These are phyloP conservation scores for Drosophila lini DNA, from an alignment of 1,140 invertebrate genomes.

Conservation along the genomic window DNA sequence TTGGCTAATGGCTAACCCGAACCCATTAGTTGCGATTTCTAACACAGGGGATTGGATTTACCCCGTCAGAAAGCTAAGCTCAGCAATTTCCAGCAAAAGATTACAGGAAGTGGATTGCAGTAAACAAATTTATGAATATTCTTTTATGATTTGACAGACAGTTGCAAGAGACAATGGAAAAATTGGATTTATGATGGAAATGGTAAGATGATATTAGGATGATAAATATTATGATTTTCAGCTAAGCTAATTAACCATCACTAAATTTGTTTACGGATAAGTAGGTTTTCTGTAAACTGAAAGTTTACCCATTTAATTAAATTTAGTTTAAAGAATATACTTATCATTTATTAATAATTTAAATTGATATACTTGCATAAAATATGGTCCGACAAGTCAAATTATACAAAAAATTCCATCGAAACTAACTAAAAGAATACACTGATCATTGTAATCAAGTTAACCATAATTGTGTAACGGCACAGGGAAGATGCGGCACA, in stretches of 20 bases:
- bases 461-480: not conserved
- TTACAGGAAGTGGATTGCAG: conserved; percentile 17
- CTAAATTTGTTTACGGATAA: no score
- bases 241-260: no score
- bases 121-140: conserved; percentile 31
- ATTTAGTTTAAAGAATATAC: no score
- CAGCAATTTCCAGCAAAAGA: not conserved
- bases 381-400: not conserved
- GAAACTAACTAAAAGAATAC: not conserved
- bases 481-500: not conserved
- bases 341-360: no score
- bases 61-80: not conserved
- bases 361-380: not conserved
- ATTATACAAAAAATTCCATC: not conserved
- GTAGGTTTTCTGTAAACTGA: no score
- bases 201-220: no score
- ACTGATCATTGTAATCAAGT: not conserved
- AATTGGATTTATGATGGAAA: no score
- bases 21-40: conserved; percentile 41
- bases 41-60: conserved; percentile 10
- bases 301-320: no score
- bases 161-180: not conserved
- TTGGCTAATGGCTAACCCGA: conserved; percentile 45
- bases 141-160: conserved; percentile 22
- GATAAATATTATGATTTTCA: no score